Evolutionary conservation across 2,797 vertebrate genomes (phyloP), one percentile per base, ranked within the genome.

Genomic region (Molossus molossus): DNA sequence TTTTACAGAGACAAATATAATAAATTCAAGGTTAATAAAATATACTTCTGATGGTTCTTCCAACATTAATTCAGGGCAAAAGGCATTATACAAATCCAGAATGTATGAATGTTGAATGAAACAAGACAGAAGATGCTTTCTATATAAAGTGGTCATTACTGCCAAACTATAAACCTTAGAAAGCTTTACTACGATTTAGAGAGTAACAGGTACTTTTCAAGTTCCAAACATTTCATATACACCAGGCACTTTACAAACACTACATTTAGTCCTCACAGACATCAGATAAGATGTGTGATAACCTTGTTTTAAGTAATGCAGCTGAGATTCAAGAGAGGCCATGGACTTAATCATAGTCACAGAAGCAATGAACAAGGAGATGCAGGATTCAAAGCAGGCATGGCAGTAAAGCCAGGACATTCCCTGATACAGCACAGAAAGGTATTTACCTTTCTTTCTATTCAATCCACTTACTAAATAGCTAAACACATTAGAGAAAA

Each of bases 1-100:
- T 95, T 96, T 15, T 57, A 89, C 4, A 87, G 55, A 89, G 27
- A 82, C 6, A 90, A 60, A 23, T 84, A 91, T 90, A 84, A 84
- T 60, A 90, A 95, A 90, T 53, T 29, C 50, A 81, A 69, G 14
- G n/a, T 73, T 95, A 79, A 76, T 67, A 77, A 87, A 95, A 70
- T 91, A 64, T 62, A 84, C 48, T 87, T 93, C 76, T 50, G 58
- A 70, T 79, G 13, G 3, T 27, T 90, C 27, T 82, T 97, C 8
- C 6, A 57, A 67, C 10, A 91, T 85, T 92, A 84, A 27, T 55
- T 89, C 91, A 94, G 23, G 57, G 45, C 21, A 92, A 77, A 96
- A 95, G 21, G 37, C 64, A 65, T 67, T 64, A 91, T 10, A 65
- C 0, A 79, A 94, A 96, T 67, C 50, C 18, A 72, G 29, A 87